Evolutionary conservation across 2,113 vertebrate genomes (phyloP), one percentile per base, ranked within the genome.

Genomic region (Bettongia penicillata): DNA sequence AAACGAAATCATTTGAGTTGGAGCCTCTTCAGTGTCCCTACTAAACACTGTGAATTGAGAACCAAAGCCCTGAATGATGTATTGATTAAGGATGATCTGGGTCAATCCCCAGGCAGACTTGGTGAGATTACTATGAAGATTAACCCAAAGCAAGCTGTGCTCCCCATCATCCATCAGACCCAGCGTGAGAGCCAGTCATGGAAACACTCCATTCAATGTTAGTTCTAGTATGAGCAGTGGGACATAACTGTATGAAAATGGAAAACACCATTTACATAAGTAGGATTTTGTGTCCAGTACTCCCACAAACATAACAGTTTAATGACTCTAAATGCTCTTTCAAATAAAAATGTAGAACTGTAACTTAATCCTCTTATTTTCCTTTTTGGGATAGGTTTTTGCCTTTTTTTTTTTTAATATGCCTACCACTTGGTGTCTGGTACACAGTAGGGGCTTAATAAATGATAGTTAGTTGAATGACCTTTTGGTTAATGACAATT

Each of bases 301-400:
- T 57, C 26, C 28, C 55, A 57, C 55, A 57, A 57, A 57, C 55
- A 26, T 57, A 3, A 48, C 2, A 48, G 48, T 26, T 57, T 28
- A 57, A 57, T 28, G 55, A 57, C 26, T 9, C 55, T 57, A 57
- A 57, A 90, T 23, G 90, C 55, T 84, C 51, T 95, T 92, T 57
- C 26, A 57, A 57, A 57, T 57, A 57, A 94, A 95, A 52, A 37
- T 48, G n/a, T 26, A 55, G 89, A 97, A 57, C 93, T 91, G 92
- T n/a, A 96, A 90, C 12, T 5, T 52, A 92, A 84, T 89, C 28
- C 31, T 77, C 55, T 57, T 57, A 26, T 55, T 26, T 25, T 55
- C 1, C 26, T 55, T 55, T 55, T 8, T 25, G 53, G 53, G 24
- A 9, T 24, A 26, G 26, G 53, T 57, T 57, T 57, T 57, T 57